Evolutionary conservation across 1,140 invertebrate species (phyloP).

Genomic region (Pachypsylla venusta): DNA sequence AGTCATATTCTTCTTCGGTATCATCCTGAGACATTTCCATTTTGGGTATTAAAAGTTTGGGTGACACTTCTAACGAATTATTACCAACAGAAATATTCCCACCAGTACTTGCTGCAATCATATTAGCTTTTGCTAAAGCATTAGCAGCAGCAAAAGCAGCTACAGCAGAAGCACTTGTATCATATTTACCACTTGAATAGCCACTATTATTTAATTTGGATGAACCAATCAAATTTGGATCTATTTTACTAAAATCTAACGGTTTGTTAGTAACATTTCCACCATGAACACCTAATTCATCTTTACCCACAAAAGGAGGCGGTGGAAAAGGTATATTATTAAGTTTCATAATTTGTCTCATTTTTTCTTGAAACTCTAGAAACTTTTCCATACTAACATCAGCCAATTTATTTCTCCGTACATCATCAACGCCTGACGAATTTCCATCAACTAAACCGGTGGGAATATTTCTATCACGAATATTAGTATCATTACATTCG

Average conservation of each 20-base stretch:
- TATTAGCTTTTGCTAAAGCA: neutral
- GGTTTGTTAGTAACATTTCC: neutral
- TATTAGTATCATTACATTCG: neutral
- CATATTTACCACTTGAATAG: neutral
- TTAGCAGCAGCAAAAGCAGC: neutral
- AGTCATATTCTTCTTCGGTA: neutral
- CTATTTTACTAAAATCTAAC: neutral
- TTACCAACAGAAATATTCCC: neutral
- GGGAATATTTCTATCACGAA: neutral
- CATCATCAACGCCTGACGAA: neutral
- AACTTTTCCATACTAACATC: neutral
- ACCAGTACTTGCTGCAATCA: neutral
- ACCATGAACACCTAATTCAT: neutral
- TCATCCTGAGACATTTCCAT: neutral
- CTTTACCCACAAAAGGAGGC: neutral
- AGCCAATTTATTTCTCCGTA: neutral
- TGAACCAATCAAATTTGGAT: neutral
- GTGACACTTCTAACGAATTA: neutral
- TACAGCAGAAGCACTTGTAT: neutral
- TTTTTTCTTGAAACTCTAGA: neutral
- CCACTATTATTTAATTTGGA: neutral
- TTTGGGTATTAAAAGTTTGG: neutral
- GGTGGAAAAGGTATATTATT: neutral
- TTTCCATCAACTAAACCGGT: neutral
- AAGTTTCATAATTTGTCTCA: neutral